These are phyloP conservation scores for Tolypeutes matacus DNA, from an alignment of 2,797 vertebrate genomes.

Conservation along the genomic window DNA sequence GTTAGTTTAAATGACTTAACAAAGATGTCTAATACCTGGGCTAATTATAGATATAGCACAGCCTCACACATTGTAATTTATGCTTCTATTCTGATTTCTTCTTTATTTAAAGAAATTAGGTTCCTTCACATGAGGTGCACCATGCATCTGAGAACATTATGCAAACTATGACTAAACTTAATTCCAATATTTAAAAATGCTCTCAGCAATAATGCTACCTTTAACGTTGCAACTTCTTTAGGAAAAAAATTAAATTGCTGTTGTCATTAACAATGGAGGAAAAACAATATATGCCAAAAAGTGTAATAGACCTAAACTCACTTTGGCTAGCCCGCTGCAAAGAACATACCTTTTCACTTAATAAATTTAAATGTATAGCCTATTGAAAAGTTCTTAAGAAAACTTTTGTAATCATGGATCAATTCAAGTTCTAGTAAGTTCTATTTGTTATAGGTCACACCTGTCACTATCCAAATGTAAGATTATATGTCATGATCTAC, in stretches of 20 bases:
- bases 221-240: background rate
- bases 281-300: background rate
- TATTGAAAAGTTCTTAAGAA: background rate
- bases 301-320: background rate
- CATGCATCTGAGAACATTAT: slow-evolving; percentile 16
- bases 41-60: slow-evolving; percentile 71
- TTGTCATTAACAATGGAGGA: background rate
- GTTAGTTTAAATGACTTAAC: slow-evolving; percentile 72
- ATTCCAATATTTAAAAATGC: slow-evolving; percentile 65
- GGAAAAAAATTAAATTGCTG: background rate
- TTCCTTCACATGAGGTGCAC: slow-evolving; percentile 55
- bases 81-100: slow-evolving; percentile 73
- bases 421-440: background rate
- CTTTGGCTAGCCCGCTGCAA: background rate
- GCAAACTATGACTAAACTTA: slow-evolving; percentile 55
- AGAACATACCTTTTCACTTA: background rate
- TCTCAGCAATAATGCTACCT: background rate
- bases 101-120: slow-evolving; percentile 76
- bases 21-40: slow-evolving; percentile 73
- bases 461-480: background rate
- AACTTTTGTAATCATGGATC: background rate
- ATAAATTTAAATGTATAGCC: background rate
- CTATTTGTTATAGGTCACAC: background rate
- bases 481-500: background rate
- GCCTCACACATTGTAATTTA: slow-evolving; percentile 72